Percentiles rank a stretch among this genome's conserved stretches.
These are phyloP conservation scores for Heliconius hortense DNA, from an alignment of 2,888 invertebrate species.

Conservation along the genomic window DNA sequence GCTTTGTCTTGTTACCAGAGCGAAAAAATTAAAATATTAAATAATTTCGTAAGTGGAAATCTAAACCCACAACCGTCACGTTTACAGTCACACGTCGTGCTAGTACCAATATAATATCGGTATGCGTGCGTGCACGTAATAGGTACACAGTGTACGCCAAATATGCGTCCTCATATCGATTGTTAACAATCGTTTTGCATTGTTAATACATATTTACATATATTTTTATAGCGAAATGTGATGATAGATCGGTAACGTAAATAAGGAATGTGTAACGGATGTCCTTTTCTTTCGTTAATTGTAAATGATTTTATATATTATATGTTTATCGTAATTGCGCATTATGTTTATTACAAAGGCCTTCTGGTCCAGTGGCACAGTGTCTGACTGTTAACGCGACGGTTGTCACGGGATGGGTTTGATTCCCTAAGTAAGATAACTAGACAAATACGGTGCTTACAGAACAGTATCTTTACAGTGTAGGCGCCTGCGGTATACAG, in stretches of 20 bases:
- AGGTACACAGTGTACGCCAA: slow-evolving; percentile 55
- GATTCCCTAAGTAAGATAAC: no score
- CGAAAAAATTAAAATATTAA: background rate
- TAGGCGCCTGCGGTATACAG: no score
- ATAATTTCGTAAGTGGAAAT: background rate
- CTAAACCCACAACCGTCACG: background rate
- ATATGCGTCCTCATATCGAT: slow-evolving; percentile 42
- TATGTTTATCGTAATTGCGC: slow-evolving; percentile 7
- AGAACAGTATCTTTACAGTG: no score
- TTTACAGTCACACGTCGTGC: background rate
- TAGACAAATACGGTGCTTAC: no score
- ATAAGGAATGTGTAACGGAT: slow-evolving; percentile 30
- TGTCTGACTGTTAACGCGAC: no score
- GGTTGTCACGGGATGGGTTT: no score
- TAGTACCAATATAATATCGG: slow-evolving; percentile 7
- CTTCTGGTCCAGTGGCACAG: no score
- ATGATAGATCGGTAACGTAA: slow-evolving; percentile 30
- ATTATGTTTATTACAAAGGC: no score
- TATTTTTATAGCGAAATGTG: slow-evolving; percentile 38
- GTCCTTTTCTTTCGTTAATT: slow-evolving; percentile 22
- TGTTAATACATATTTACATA: slow-evolving; percentile 48
- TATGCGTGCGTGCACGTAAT: slow-evolving; percentile 24
- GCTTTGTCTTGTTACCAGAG: background rate
- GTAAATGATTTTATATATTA: slow-evolving; percentile 36
- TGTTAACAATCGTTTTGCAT: slow-evolving; percentile 43